These are phyloP conservation scores for Gymnocypris eckloni DNA, from an alignment of 2,797 vertebrate genomes.

Conservation along the genomic window DNA sequence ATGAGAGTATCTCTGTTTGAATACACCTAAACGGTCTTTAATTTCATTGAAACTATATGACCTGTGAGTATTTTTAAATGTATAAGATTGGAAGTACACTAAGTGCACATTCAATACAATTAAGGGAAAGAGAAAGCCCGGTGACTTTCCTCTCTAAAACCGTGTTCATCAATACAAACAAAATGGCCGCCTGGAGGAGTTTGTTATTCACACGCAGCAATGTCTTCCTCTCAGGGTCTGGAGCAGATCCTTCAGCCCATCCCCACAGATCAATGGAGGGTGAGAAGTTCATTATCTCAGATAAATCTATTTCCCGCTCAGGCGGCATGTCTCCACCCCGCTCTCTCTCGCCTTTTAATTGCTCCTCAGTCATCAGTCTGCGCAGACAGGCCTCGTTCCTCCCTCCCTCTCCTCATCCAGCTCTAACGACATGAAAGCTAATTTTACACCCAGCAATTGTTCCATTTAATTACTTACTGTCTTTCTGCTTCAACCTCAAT, in stretches of 20 bases:
- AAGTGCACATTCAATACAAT: background rate
- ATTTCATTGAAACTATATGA: background rate
- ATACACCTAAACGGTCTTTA: background rate
- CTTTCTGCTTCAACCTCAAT: conserved; percentile 75
- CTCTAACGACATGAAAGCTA: conserved; percentile 81
- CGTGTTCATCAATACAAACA: conserved; percentile 35
- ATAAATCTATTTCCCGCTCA: conserved; percentile 75
- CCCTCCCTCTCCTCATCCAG: conserved; percentile 71
- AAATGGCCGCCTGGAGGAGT: conserved; percentile 32
- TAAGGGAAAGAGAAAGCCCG: background rate
- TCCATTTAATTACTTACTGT: conserved; percentile 83
- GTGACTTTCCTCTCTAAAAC: background rate
- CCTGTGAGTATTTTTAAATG: background rate
- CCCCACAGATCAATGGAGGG: conserved; percentile 73
- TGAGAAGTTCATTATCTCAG: conserved; percentile 82
- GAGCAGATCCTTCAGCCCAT: conserved; percentile 60
- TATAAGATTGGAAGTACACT: background rate
- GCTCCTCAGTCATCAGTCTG: conserved; percentile 78
- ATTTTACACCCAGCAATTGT: conserved; percentile 83
- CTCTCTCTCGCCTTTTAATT: conserved; percentile 75
- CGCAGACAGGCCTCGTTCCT: conserved; percentile 61
- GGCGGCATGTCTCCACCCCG: conserved; percentile 63
- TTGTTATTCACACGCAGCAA: conserved; percentile 56
- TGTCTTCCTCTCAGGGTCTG: conserved; percentile 56
- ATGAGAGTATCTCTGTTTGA: background rate